Evolutionary conservation across 2,888 invertebrate species (phyloP).

Genomic region (Andrena minutula): DNA sequence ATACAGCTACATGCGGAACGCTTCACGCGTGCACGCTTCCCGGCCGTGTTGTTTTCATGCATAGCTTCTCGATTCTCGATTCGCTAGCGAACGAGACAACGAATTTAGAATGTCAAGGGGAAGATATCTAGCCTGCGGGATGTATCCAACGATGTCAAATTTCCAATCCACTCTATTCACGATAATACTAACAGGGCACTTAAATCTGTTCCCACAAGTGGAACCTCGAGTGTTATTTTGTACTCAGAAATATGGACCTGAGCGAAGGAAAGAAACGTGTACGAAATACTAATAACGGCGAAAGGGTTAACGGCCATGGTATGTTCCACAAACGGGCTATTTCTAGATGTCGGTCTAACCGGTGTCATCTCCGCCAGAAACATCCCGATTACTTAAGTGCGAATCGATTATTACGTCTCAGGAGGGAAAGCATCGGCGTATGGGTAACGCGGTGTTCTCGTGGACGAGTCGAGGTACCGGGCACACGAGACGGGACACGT

Average conservation of each 20-base stretch:
- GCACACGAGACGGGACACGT: not conserved
- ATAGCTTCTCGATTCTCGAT: not conserved
- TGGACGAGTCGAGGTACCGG: not conserved
- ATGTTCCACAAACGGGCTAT: conserved; percentile 59
- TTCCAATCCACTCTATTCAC: too few species aligned
- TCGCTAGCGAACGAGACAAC: conserved; percentile 3
- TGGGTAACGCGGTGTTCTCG: not conserved
- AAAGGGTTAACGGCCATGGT: conserved; percentile 36
- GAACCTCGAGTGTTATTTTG: not conserved
- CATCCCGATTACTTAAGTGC: not conserved
- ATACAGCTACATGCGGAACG: not conserved
- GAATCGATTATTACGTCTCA: conserved; percentile 1
- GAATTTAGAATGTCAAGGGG: not conserved
- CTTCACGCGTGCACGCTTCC: not conserved
- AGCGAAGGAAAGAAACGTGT: not conserved
- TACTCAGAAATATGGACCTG: not conserved
- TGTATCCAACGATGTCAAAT: too few species aligned
- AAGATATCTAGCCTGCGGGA: too few species aligned
- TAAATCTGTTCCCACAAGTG: not conserved
- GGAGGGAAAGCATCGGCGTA: not conserved
- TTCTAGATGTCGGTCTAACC: conserved; percentile 61
- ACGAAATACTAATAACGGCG: not conserved
- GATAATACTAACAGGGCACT: not conserved
- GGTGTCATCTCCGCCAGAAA: not conserved
- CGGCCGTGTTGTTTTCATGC: conserved; percentile 2